Evolutionary conservation across 1,140 invertebrate species (phyloP), one percentile per base, ranked within the genome.

Genomic region (Conus ventricosus): DNA sequence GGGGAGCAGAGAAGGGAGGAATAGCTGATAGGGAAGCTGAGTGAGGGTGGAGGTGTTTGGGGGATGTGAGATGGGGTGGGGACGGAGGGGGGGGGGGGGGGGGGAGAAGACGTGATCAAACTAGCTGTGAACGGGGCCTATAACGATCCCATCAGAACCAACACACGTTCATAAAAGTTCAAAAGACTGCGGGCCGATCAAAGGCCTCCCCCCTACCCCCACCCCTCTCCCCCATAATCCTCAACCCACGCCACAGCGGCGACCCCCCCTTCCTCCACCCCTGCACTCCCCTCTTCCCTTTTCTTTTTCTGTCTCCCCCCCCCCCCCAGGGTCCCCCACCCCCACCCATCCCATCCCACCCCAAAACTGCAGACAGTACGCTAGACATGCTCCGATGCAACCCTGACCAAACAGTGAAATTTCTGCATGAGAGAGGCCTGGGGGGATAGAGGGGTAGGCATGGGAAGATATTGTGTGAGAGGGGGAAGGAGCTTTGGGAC

Each of bases 81-180:
- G 27, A n/a, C 3, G 27, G 27, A 5, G 0, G 78, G n/a, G 0
- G n/a, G 78, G 3, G 10, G 78, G 10, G 78, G 1, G 78, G 78
- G n/a, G 78, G 78, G n/a, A 15, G n/a, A 1, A 25, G 78, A 39
- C 0, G 27, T 53, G 78, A 80, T 80, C 27, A 80, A 39, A 39
- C 27, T 51, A 23, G 67, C 67, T 23, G 23, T 20, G 67, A 71
- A 60, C 57, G 8, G 57, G 23, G 67, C 67, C 67, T n/a, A n/a
- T 71, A 71, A 71, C 67, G 67, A 71, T 71, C 67, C 23, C 67
- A 71, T 71, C 67, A 71, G 67, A 71, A 71, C 67, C 67, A 71
- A 71, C 67, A 71, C 67, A 71, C 67, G 67, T 71, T 71, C 67
- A 71, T 71, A 71, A 71, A 80, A 53, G 78, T 39, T 80, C 51